Base-by-base conservation (phyloP, 1,140 invertebrate genomes). In the Magallana ariakensis region DNA sequence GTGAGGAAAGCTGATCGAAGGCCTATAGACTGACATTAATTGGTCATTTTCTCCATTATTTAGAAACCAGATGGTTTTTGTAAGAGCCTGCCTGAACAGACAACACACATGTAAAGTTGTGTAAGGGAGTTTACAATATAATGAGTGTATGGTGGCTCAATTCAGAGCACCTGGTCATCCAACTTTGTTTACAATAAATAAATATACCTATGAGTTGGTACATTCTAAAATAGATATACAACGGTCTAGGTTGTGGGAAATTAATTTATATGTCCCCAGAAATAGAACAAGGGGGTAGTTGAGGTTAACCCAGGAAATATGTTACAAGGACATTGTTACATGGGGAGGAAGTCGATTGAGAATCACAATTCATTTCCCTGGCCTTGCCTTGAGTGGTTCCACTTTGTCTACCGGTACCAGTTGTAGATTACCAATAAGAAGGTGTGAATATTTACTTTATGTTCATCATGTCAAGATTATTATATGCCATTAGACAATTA, bases 391-490 rank as follows among this genome's bases (percentile, higher is more conserved):
- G 9, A 26, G 22, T 75, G 66, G 66, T 75, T 75, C 66, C 66
- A 75, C 33, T 19, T 75, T 75, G 66, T 75, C 66, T 75, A 75
- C 66, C 10, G 26, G 22, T 75, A 75, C 66, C 10, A 33, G 22
- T 75, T 26, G 22, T 26, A 9, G 66, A 75, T 33, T 33, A 46
- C 33, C 2, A 5, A 5, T 46, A 75, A 5, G 26, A 26, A 75
- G 7, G 66, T 75, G 66, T 75, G 66, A 75, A 75, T 75, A 75
- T 75, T 75, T 75, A 75, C 22, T 75, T 75, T 33, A 26, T 75
- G 66, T 75, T 13, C 22, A 75, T 75, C 10, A 75, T 75, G 66
- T 10, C 66, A 75, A 46, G 22, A 19, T 33, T 75, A 75, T 66
- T 66, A 19, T 10, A 26, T 11, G 66, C 66, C 66, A 75, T 26